Evolutionary conservation across 2,113 vertebrate species (phyloP), one percentile per base, ranked within the genome.

Genomic region (Aegypius monachus): DNA sequence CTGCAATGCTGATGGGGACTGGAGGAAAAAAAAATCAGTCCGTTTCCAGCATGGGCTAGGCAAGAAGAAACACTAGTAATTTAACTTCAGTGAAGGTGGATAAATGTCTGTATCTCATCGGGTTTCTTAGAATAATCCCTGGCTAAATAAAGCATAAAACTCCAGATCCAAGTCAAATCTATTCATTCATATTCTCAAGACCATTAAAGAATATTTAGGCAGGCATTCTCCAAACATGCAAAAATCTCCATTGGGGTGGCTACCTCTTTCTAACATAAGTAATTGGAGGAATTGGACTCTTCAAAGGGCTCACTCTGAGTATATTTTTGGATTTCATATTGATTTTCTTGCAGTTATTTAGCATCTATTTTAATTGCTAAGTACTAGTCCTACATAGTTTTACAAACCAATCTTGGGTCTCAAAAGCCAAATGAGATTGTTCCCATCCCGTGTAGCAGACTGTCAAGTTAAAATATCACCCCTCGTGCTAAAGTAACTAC

Each of bases 201-300:
- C 31, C 45, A 38, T 61, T 38, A 70, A 82, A 61, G 38, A 62
- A 62, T 72, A 25, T 47, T 68, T 71, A 90, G 29, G 36, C 38
- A 59, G 15, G 16, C 17, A 32, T 56, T 68, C 50, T 20, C 48
- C 48, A 50, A 95, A 75, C 25, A 80, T 26, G 27, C 38, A 21
- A 40, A 55, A 36, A 23, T 13, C 19, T 82, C 29, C 10, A 0
- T 0, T 65, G 34, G 1, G 9, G 26, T 43, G 19, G 21, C n/a
- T 47, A 26, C 11, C 22, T 45, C 62, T 50, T 72, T 47, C 43
- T 38, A 71, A 61, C 29, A 6, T 11, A 63, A 83, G 20, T 10
- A 16, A 62, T 23, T 9, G 56, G 42, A 68, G 20, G 22, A 50
- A 74, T 0, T 67, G 56, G 43, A 55, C 15, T 91, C 47, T 87